A percentile compares a stretch with the other conserved stretches of the same genome.
Conservation (phyloP, 2,888 invertebrate species). For the Xestia xanthographa region DNA sequence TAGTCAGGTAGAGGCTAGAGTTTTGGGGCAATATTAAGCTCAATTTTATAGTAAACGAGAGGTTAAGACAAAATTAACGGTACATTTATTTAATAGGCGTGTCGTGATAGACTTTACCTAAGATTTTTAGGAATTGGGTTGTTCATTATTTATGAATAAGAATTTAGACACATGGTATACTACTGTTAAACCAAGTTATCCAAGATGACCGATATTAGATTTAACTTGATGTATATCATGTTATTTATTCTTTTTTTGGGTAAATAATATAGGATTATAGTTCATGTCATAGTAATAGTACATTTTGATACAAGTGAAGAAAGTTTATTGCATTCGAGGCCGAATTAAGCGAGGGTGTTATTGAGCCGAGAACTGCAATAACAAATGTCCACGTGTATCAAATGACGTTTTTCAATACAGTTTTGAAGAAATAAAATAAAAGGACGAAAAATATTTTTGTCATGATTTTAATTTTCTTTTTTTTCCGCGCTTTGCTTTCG, state of each 20-base stretch:
- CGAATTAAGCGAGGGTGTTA: too few species aligned
- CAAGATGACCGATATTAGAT: slow-evolving; percentile 10
- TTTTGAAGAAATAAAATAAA: too few species aligned
- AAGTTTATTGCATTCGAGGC: too few species aligned
- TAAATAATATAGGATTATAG: neutral
- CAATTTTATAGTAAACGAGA: slow-evolving; percentile 30
- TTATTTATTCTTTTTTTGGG: neutral
- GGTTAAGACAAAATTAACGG: slow-evolving; percentile 33
- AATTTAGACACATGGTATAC: neutral
- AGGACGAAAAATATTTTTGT: too few species aligned
- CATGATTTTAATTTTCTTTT: too few species aligned
- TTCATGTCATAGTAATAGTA: too few species aligned
- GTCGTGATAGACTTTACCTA: slow-evolving; percentile 36
- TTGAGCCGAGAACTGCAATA: too few species aligned
- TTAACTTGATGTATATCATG: slow-evolving; percentile 4
- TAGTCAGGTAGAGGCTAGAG: neutral
- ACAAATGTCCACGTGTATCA: too few species aligned
- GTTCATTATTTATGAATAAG: neutral
- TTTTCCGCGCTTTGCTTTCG: too few species aligned
- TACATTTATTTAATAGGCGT: slow-evolving; percentile 24
- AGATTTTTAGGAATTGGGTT: slow-evolving; percentile 10
- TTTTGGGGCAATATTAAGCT: neutral
- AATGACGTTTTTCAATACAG: too few species aligned
- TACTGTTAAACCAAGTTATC: slow-evolving; percentile 2
- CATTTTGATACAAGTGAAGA: too few species aligned